These are phyloP conservation scores for Noctua janthina DNA, from an alignment of 2,888 invertebrate species.

Conservation along the genomic window DNA sequence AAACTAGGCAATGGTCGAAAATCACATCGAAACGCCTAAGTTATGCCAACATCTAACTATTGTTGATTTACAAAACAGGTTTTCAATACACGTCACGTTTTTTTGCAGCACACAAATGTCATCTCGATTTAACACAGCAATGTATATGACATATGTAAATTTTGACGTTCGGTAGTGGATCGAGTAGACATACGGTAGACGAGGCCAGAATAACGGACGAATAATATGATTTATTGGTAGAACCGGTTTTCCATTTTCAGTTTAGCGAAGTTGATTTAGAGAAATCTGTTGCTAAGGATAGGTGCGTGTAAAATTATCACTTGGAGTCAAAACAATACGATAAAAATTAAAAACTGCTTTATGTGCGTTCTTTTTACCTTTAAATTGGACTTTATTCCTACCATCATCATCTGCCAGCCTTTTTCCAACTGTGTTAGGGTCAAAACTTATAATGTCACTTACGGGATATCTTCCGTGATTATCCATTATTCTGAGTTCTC, in stretches of 20 bases:
- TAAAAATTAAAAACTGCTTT: no score
- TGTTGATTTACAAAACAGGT: constrained; percentile 30
- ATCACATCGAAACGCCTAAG: constrained; percentile 11
- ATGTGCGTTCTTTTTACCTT: no score
- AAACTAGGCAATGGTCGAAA: constrained; percentile 5
- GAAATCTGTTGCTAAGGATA: constrained; percentile 29
- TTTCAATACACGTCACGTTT: constrained; percentile 36
- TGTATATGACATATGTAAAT: constrained; percentile 49
- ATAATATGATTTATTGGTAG: constrained; percentile 28
- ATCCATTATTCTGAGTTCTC: no score
- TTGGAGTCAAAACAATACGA: no score
- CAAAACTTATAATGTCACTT: no score
- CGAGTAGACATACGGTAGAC: constrained; percentile 54
- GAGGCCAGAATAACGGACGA: constrained; percentile 47
- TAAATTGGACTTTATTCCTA: no score
- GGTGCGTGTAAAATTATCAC: not conserved
- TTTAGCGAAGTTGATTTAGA: constrained; percentile 25
- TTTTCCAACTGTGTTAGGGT: not conserved
- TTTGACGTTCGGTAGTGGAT: constrained; percentile 19
- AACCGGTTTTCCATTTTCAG: constrained; percentile 40
- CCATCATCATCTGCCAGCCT: not conserved
- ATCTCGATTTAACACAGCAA: constrained; percentile 43
- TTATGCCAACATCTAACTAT: not conserved
- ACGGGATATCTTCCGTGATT: no score
- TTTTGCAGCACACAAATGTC: constrained; percentile 7